Percentiles rank a stretch among this genome's conserved stretches.
phyloP scores from a whole-genome alignment of 2,797 vertebrate species.

The Crax fasciolata region DNA sequence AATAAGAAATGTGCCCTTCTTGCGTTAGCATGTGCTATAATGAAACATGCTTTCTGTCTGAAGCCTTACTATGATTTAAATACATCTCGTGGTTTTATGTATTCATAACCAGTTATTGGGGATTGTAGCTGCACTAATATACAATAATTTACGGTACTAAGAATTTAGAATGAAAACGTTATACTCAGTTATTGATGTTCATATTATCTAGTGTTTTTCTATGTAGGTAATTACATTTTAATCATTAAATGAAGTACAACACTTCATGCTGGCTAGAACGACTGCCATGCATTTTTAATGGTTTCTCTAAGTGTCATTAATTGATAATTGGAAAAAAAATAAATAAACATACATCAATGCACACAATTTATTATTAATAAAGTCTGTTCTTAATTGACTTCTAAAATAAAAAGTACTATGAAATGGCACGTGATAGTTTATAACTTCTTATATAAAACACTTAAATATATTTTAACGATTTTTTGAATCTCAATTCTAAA shows the following conservation, averaged over 20 bases:
- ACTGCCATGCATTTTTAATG: slow-evolving; percentile 68
- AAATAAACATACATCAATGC: slow-evolving; percentile 31
- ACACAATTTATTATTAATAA: slow-evolving; percentile 43
- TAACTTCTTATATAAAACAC: neutral
- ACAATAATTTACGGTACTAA: neutral
- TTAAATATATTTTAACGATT: neutral
- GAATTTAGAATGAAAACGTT: slow-evolving; percentile 45
- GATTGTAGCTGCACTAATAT: neutral
- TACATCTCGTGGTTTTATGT: neutral
- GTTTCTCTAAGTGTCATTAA: slow-evolving; percentile 59
- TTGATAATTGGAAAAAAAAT: slow-evolving; percentile 47
- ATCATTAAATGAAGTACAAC: slow-evolving; percentile 62
- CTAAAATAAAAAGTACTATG: neutral
- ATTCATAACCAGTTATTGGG: neutral
- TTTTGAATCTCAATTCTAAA: neutral
- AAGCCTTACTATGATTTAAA: neutral
- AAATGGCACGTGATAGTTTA: neutral
- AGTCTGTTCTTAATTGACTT: slow-evolving; percentile 18
- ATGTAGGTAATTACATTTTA: slow-evolving; percentile 69
- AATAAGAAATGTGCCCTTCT: neutral
- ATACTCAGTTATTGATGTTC: slow-evolving; percentile 21
- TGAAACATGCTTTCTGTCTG: neutral
- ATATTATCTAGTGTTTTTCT: slow-evolving; percentile 55
- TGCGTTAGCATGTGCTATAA: neutral
- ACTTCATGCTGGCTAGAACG: slow-evolving; percentile 61